Evolutionary conservation across 2,888 invertebrate species (phyloP), one percentile per base, ranked within the genome.

Genomic region (Synergus japonicus): DNA sequence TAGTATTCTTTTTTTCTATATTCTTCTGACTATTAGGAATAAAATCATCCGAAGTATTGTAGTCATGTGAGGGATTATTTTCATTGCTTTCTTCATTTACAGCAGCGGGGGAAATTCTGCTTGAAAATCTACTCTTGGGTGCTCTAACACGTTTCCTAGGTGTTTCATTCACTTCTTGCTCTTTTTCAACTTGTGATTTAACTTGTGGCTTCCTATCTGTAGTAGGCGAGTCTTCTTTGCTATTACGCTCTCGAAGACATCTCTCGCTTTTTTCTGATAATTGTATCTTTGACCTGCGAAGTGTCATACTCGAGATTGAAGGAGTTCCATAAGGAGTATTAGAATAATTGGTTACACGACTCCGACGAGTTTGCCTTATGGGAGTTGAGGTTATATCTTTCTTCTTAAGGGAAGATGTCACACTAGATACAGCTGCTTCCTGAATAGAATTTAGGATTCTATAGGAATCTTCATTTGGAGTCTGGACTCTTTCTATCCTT

Each of bases 61-160:
- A 44, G 44, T 44, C 44, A 44, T 29, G 2, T 7, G 54, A 54
- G 29, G 37, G 9, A 65, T 65, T 41, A 65, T 41, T 65, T 65
- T 65, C 41, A 65, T n/a, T 65, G n/a, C 13, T 15, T 65, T 65
- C 65, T 41, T 65, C 65, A 43, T 15, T 18, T 41, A 65, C 43
- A n/a, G 8, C 37, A 43, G 65, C n/a, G 41, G 41, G 65, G 8
- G 65, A 9, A 2, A n/a, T 41, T 43, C 65, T 65, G n/a, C n/a
- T 41, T 43, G 41, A 8, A n/a, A 15, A 41, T 8, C n/a, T 9
- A 9, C 8, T 65, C n/a, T 41, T n/a, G 41, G 9, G 43, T 29
- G 22, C 22, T 9, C n/a, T 41, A 10, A n/a, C n/a, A 8, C 15
- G n/a, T 65, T 65, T 65, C n/a, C 10, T 65, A 12, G 65, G 65